phyloP scores from a whole-genome alignment of 2,888 invertebrate genomes.

The Buathra laborator region DNA sequence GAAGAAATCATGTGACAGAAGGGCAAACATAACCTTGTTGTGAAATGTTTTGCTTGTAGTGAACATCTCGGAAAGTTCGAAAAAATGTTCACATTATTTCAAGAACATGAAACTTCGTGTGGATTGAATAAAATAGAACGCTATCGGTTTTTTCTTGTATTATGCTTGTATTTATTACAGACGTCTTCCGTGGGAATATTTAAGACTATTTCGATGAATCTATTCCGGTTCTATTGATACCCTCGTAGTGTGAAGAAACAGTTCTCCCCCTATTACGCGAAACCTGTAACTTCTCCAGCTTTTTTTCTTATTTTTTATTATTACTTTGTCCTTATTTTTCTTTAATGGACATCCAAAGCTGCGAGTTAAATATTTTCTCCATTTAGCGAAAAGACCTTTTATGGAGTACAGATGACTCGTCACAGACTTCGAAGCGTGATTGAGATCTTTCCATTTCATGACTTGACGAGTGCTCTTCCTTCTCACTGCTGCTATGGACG shows the following conservation, averaged over 20 bases:
- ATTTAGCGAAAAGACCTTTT: constrained; percentile 49
- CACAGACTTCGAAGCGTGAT: constrained; percentile 60
- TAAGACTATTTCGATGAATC: too few relatives aligned
- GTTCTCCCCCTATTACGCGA: background rate
- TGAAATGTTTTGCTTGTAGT: too few relatives aligned
- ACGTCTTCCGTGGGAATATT: too few relatives aligned
- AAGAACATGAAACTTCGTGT: too few relatives aligned
- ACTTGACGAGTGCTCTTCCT: constrained; percentile 54
- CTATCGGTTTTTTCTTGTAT: too few relatives aligned
- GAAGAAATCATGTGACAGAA: too few relatives aligned
- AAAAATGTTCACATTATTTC: too few relatives aligned
- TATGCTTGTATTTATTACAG: too few relatives aligned
- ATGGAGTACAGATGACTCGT: constrained; percentile 55
- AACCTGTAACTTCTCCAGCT: background rate
- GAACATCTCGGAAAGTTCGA: too few relatives aligned
- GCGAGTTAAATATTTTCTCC: constrained; percentile 58
- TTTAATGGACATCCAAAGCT: constrained; percentile 53
- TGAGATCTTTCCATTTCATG: constrained; percentile 67
- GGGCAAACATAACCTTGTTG: too few relatives aligned
- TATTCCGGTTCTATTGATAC: background rate
- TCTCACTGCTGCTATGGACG: constrained; percentile 67
- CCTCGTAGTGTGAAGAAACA: background rate
- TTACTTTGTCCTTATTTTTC: constrained; percentile 53
- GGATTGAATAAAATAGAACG: too few relatives aligned
- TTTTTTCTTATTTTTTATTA: constrained; percentile 4